Evolutionary conservation across 2,113 vertebrate species (phyloP), one percentile per base, ranked within the genome.

Genomic region (Eulacestoma nigropectus): DNA sequence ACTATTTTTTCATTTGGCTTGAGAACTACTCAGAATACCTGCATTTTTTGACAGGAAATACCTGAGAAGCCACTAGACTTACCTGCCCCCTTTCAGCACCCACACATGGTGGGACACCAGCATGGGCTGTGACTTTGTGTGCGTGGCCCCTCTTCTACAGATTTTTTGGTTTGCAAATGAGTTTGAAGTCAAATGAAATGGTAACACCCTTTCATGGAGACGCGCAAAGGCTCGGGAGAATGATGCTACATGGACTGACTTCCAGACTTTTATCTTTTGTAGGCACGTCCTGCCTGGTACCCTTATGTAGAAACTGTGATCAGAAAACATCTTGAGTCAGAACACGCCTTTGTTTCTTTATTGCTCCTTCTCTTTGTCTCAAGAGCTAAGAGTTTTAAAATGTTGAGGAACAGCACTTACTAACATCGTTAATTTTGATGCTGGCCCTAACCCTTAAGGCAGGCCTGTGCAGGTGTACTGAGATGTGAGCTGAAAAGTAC

Each of bases 61-160:
- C 29, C n/a, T 11, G 5, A 70, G 17, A 78, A 55, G 14, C n/a
- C 6, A 1, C 19, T 9, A 12, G 2, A 11, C 7, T 9, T 5
- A 3, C 20, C 21, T 7, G 2, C 27, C 3, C 1, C 10, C 15
- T 57, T 53, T 46, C 29, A 25, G 18, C 2, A 1, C 23, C 26
- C 1, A 4, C 4, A 2, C 2, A 0, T 7, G 0, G 23, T 12
- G 10, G 3, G 4, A 20, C 0, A 0, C 21, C 1, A 11, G 5
- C 0, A 0, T 9, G 11, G 10, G 16, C 21, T 53, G 11, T 37
- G 67, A 35, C 17, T 49, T 32, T 19, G 14, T 72, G 13, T 62
- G 4, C 1, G 0, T 55, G 33, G 7, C 13, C n/a, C 5, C 15
- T 55, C 26, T 75, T 92, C 23, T 39, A 52, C 39, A 77, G 18